Evolutionary conservation across 92 coral and sea anemone species (phyloP).

Genomic region (Pocillopora grandis): DNA sequence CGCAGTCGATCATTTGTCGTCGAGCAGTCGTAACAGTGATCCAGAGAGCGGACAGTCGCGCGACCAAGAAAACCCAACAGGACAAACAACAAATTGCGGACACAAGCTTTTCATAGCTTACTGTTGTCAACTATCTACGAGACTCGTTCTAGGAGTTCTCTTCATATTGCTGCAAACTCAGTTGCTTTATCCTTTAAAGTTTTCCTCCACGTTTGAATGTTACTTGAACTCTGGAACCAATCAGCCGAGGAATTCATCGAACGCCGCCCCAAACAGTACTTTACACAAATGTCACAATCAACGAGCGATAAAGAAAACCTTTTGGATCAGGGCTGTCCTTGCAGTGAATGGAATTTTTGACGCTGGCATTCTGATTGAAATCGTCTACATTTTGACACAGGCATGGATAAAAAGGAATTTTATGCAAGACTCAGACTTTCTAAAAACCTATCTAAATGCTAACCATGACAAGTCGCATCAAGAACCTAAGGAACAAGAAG

Average conservation of each 20-base stretch:
- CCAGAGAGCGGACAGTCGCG: background rate
- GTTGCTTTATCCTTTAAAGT: background rate
- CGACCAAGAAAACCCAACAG: too few relatives aligned
- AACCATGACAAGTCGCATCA: background rate
- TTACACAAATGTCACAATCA: constrained; percentile 7
- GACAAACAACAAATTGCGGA: too few relatives aligned
- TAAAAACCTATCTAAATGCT: background rate
- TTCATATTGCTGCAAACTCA: constrained; percentile 15
- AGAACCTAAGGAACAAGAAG: too few relatives aligned
- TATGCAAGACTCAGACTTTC: background rate
- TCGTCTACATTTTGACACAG: background rate
- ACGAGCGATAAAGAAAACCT: background rate
- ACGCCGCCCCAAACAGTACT: background rate
- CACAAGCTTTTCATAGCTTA: constrained; percentile 1
- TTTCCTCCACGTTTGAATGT: background rate
- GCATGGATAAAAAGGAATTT: background rate
- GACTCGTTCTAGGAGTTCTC: background rate
- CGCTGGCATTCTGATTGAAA: background rate
- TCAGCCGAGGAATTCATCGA: background rate
- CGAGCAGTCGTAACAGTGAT: background rate
- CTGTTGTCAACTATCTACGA: constrained; percentile 2
- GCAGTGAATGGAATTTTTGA: background rate
- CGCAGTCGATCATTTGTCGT: background rate
- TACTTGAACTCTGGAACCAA: background rate
- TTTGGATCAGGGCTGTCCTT: background rate